Percentiles rank a stretch among this genome's conserved stretches.
Evolutionary conservation across 2,888 invertebrate genomes (phyloP).

Genomic region (Trimorus sp.): DNA sequence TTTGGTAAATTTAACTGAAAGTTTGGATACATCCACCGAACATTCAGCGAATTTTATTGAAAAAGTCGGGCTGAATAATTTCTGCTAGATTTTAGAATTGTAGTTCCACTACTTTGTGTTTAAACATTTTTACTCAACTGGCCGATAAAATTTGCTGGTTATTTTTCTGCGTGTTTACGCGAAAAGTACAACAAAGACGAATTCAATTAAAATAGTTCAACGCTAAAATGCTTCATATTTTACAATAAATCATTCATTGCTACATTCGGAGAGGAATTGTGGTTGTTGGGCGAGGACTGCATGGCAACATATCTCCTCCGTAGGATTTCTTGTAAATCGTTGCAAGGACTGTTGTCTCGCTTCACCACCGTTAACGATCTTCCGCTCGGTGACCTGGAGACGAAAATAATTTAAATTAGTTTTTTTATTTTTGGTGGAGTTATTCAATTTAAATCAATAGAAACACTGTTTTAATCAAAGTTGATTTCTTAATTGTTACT

Average conservation of each 20-base stretch:
- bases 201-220: not conserved
- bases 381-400: conserved; percentile 78
- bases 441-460: too few relatives aligned
- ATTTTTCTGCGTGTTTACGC: not conserved
- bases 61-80: not conserved
- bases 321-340: conserved; percentile 79
- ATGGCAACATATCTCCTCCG: conserved; percentile 77
- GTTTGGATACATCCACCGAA: too few relatives aligned
- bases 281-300: conserved; percentile 76
- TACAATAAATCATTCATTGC: conserved; percentile 75
- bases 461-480: too few relatives aligned
- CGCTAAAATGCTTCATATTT: not conserved
- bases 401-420: conserved; percentile 16
- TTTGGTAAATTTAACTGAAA: too few relatives aligned
- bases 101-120: too few relatives aligned
- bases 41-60: too few relatives aligned
- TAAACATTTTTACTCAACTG: not conserved
- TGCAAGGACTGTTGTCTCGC: conserved; percentile 79
- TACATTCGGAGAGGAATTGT: conserved; percentile 72
- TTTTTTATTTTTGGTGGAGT: too few relatives aligned
- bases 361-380: conserved; percentile 74
- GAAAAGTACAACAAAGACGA: not conserved
- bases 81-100: conserved; percentile 10
- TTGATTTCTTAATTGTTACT: not conserved
- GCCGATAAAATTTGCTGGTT: not conserved